Evolutionary conservation across 2,888 invertebrate genomes (phyloP), one percentile per base, ranked within the genome.

Genomic region (Toxonevra muliebris): DNA sequence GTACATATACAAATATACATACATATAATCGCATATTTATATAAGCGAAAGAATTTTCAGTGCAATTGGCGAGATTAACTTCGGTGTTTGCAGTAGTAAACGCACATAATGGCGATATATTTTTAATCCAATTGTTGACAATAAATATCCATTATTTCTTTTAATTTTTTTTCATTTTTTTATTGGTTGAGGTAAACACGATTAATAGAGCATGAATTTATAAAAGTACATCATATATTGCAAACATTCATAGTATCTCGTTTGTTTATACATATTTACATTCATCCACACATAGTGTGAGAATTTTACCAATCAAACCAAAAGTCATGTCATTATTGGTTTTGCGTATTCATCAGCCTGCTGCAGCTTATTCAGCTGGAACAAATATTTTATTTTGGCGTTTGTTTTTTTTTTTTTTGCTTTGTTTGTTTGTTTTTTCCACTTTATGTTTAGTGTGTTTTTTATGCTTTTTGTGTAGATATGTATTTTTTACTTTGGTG

Each of bases 291-390:
- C 45, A 17, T 19, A 30, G 43, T 43, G 20, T 76, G 74, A 71
- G 79, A 76, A 77, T 80, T 80, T 79, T 79, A 58, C 64, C 81
- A 79, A 79, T 80, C 79, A 80, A 73, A 61, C 62, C 45, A 79
- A 79, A 79, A 80, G 79, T 80, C 81, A 79, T 81, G 79, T 81
- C 77, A 80, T 79, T 79, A 79, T 79, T 80, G 81, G 79, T 81
- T 79, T 70, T 79, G 65, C 55, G 61, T 64, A 65, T 53, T 57
- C 61, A 48, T 54, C 42, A 30, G 50, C 62, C 48, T 48, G 48
- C 48, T 80, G 80, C 79, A 79, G 76, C 79, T 74, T 79, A 78
- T 77, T 80, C 79, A 73, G 77, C 75, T 79, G 78, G 76, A 77
- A 78, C 78, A 79, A 77, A 77, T 77, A 79, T 80, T 75, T 61